These are phyloP conservation scores for Channa maculata DNA, from an alignment of 2,113 vertebrate species.

Conservation along the genomic window DNA sequence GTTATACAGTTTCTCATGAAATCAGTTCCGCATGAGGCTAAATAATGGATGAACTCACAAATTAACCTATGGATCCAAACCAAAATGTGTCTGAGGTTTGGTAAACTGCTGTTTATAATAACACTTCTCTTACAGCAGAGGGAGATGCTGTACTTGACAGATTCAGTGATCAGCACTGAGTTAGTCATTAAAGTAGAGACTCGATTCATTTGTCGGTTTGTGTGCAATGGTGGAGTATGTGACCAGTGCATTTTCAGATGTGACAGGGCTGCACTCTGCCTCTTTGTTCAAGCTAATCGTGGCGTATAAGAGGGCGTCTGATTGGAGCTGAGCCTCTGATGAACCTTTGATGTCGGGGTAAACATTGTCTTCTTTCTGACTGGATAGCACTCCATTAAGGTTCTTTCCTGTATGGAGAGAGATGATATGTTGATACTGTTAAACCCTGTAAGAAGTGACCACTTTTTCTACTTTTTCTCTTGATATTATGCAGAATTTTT, in stretches of 20 bases:
- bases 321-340: not conserved
- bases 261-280: not conserved
- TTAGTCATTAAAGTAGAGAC: constrained; percentile 14
- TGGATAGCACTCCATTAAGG: not conserved
- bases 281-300: constrained; percentile 41
- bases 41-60: too few relatives aligned
- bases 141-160: too few relatives aligned
- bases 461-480: too few relatives aligned
- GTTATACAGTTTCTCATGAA: too few relatives aligned
- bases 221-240: constrained; percentile 33
- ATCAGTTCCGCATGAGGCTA: too few relatives aligned
- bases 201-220: not conserved
- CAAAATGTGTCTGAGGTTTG: too few relatives aligned
- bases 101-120: too few relatives aligned
- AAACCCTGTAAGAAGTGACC: too few relatives aligned
- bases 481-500: too few relatives aligned
- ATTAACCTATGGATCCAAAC: too few relatives aligned
- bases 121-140: not conserved
- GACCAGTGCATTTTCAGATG: not conserved
- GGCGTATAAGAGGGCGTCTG: constrained; percentile 48
- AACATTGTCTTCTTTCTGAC: not conserved
- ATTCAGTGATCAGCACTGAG: not conserved
- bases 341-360: not conserved
- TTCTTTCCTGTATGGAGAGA: constrained; percentile 31
- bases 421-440: not conserved